Evolutionary conservation across 2,888 invertebrate species (phyloP), one percentile per base, ranked within the genome.

Genomic region (Schrankia costaestrigalis): DNA sequence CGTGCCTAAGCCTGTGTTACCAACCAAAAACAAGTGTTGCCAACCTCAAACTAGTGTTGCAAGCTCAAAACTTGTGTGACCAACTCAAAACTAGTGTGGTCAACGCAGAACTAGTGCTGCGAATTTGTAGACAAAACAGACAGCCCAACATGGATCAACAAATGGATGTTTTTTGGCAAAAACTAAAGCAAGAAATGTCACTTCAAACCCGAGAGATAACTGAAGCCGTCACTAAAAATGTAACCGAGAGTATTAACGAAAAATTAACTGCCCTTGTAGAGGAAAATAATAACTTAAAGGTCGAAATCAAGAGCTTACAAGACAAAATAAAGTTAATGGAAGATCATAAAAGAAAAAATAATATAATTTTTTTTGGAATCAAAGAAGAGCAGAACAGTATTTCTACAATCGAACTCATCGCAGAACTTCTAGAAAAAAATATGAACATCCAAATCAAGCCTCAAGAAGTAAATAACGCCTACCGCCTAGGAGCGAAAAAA

Each of bases 391-490:
- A 9, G 11, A 9, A 11, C 11, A 11, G 11, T 10, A n/a, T n/a
- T n/a, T 6, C 21, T 9, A 4, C 21, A 21, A 21, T 21, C 5
- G 10, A 9, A 9, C 4, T 11, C 11, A 23, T 23, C 4, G 11
- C 3, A 4, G 4, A 23, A 10, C 11, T 23, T 3, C 11, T 23
- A 2, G n/a, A 11, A 23, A 23, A 23, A 11, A 7, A 9, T 3
- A 23, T 23, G 23, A 11, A 9, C 11, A 23, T 23, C n/a, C 9
- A 10, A 9, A 12, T 31, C 6, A 21, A 10, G 3, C n/a, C 19
- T 4, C 29, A 29, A 17, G 12, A 23, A 9, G 11, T 19, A 29
- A 29, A 29, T 8, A 29, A 29, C n/a, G 29, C 14, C 8, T 21
- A n/a, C 4, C 3, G 11, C 8, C 14, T 19, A 15, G 19, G 29